Evolutionary conservation across 1,140 invertebrate genomes (phyloP).

Genomic region (Hycleus cichorii): DNA sequence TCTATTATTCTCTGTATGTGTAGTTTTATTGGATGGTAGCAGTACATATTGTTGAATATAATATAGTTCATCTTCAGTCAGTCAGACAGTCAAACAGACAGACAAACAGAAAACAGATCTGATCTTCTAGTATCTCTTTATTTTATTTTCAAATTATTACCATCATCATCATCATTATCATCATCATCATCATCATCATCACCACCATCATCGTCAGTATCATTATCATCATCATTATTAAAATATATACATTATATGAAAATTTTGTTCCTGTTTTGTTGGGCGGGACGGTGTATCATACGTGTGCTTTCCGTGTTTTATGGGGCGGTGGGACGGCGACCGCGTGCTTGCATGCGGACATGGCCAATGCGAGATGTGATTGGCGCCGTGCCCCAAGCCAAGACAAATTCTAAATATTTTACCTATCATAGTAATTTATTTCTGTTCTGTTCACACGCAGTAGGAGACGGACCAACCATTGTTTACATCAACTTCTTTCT

Average conservation of each 20-base stretch:
- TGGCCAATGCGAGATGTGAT: slow-evolving; percentile 37
- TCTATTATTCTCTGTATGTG: slow-evolving; percentile 27
- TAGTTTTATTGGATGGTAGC: slow-evolving; percentile 32
- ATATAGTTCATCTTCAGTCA: slow-evolving; percentile 13
- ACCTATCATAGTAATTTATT: slow-evolving; percentile 21
- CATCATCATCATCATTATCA: too few relatives aligned
- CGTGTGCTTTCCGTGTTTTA: slow-evolving; percentile 29
- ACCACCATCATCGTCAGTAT: too few relatives aligned
- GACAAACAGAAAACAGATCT: too few relatives aligned
- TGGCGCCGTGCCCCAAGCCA: slow-evolving; percentile 29
- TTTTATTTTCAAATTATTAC: too few relatives aligned
- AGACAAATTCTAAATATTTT: slow-evolving; percentile 3
- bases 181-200: too few relatives aligned
- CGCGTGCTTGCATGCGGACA: slow-evolving; percentile 25
- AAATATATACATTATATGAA: too few relatives aligned
- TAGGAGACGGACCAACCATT: slow-evolving; percentile 67
- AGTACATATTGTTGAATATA: not conserved
- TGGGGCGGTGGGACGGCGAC: slow-evolving; percentile 15
- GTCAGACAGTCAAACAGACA: too few relatives aligned
- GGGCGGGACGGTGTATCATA: slow-evolving; percentile 21
- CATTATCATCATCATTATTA: too few relatives aligned
- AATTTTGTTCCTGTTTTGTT: slow-evolving; percentile 7
- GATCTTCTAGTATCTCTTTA: too few relatives aligned
- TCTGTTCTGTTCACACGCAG: slow-evolving; percentile 34
- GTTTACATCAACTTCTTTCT: slow-evolving; percentile 90